These are phyloP conservation scores for Muntiacus reevesi DNA, from an alignment of 2,113 vertebrate genomes.

Conservation along the genomic window DNA sequence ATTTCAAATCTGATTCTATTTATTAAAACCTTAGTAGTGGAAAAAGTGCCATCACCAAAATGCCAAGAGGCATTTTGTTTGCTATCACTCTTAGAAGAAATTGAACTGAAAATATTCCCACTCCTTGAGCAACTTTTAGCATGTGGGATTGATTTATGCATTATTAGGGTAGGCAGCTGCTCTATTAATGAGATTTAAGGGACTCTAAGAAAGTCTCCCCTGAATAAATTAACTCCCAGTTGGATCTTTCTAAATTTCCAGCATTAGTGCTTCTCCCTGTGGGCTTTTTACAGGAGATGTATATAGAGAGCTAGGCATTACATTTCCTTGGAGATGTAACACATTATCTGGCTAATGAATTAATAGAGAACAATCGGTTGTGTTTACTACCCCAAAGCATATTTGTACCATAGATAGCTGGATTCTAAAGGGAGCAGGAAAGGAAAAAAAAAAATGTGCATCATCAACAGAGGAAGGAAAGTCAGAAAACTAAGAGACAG, in stretches of 20 bases:
- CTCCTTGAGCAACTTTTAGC: not conserved
- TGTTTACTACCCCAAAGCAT: not conserved
- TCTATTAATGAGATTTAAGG: constrained; percentile 55
- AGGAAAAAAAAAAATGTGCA: constrained; percentile 12
- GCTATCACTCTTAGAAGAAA: not conserved
- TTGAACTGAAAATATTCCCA: not conserved
- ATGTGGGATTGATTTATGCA: constrained; percentile 38
- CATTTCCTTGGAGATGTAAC: constrained; percentile 34
- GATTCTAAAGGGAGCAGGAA: not conserved
- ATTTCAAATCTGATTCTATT: not conserved
- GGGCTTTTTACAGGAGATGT: constrained; percentile 43
- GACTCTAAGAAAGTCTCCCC: not conserved
- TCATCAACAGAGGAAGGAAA: not conserved
- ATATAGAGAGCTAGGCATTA: constrained; percentile 31
- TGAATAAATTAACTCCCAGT: constrained; percentile 57
- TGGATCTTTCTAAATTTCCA: constrained; percentile 41
- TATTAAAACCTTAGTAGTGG: not conserved
- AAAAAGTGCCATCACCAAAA: not conserved
- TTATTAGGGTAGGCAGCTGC: constrained; percentile 42
- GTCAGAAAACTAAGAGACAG: not conserved
- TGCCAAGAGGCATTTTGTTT: not conserved
- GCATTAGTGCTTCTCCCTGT: constrained; percentile 18
- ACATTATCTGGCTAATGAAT: constrained; percentile 59
- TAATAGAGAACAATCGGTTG: constrained; percentile 41
- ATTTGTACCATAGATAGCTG: not conserved